Conservation (phyloP, 1,140 invertebrate genomes). For the Theocolax elegans region DNA sequence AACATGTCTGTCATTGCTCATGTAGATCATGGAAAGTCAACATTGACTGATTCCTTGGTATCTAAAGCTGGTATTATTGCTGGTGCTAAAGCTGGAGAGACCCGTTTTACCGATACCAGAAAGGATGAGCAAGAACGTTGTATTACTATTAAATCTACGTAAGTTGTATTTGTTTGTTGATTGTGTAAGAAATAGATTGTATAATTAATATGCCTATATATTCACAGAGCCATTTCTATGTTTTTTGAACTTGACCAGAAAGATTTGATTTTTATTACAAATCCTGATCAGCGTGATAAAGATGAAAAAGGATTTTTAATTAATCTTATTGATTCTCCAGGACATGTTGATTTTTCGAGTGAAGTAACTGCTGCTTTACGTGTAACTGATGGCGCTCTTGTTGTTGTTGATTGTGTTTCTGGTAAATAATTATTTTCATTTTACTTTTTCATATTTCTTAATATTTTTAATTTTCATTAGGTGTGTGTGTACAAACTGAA, state of each 20-base stretch:
- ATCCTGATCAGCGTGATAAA: slow-evolving; percentile 89
- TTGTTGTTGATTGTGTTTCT: slow-evolving; percentile 99
- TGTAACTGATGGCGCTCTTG: slow-evolving; percentile 98
- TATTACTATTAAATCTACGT: slow-evolving; percentile 99
- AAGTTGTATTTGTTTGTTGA: slow-evolving; percentile 65
- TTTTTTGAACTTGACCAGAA: slow-evolving; percentile 95
- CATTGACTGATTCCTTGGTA: slow-evolving; percentile 98
- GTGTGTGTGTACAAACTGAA: slow-evolving; percentile 99
- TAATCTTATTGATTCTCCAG: slow-evolving; percentile 98
- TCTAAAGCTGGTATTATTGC: slow-evolving; percentile 99
- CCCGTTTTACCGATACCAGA: slow-evolving; percentile 98
- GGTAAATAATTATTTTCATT: slow-evolving; percentile 71
- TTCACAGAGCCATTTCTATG: slow-evolving; percentile 93
- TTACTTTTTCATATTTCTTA: slow-evolving; percentile 25
- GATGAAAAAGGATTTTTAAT: slow-evolving; percentile 96
- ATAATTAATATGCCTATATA: too few species aligned
- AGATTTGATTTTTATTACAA: slow-evolving; percentile 91
- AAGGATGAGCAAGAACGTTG: slow-evolving; percentile 99
- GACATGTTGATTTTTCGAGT: slow-evolving; percentile 99
- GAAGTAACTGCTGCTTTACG: slow-evolving; percentile 98
- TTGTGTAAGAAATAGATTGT: background rate
- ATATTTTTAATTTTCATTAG: slow-evolving; percentile 65
- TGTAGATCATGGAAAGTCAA: slow-evolving; percentile 99
- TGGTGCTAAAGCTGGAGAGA: slow-evolving; percentile 97
- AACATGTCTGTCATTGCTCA: slow-evolving; percentile 99